These are phyloP conservation scores for Parazoanthus atlanticus DNA, from an alignment of 92 coral and sea anemone species.

Conservation along the genomic window DNA sequence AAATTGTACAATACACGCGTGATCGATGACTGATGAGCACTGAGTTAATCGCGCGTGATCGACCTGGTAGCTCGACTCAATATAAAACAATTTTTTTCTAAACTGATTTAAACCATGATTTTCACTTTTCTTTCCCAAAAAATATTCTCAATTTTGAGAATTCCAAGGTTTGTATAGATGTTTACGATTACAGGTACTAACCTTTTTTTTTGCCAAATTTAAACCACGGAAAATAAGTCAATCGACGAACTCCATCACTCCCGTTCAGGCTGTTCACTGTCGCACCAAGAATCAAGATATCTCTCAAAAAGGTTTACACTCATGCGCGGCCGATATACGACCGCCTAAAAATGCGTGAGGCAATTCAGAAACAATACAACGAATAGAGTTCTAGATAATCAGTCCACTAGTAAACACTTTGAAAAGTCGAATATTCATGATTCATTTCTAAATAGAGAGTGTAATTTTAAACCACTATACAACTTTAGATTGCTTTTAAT, in stretches of 20 bases:
- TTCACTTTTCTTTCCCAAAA: background rate
- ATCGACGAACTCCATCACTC: background rate
- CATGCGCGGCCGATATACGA: background rate
- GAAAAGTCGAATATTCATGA: constrained; percentile 23
- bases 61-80: background rate
- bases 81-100: background rate
- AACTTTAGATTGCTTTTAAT: constrained; percentile 13
- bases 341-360: background rate
- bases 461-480: constrained; percentile 22
- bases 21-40: background rate
- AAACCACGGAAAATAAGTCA: background rate
- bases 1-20: background rate
- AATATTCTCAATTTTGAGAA: background rate
- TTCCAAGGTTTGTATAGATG: background rate
- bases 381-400: constrained; percentile 1
- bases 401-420: constrained; percentile 1
- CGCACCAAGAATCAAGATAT: background rate
- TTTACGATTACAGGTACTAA: background rate
- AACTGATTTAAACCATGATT: background rate
- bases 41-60: constrained; percentile 28
- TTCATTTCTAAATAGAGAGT: background rate
- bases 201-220: background rate
- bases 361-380: background rate
- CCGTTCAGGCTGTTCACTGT: no score
- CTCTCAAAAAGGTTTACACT: background rate